phyloP scores from a whole-genome alignment of 30 jellyfish, hydroid and myxozoan species.

The Rhopilema esculentum region DNA sequence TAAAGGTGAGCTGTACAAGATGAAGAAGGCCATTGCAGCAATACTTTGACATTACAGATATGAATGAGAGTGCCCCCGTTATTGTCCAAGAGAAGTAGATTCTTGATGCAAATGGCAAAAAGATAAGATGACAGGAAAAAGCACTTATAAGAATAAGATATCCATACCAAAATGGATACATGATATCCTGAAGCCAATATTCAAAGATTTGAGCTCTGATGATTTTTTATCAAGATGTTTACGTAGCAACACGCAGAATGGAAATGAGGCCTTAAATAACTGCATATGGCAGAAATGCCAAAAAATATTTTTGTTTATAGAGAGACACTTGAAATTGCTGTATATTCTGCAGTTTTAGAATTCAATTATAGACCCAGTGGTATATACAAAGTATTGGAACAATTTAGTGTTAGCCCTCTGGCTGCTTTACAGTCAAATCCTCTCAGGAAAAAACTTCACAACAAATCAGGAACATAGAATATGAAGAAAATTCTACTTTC shows the following conservation, averaged over 20 bases:
- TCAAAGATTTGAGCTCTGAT: constrained; percentile 29
- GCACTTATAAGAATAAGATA: constrained; percentile 15
- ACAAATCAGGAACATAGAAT: no score
- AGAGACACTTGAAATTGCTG: constrained; percentile 19
- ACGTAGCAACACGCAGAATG: constrained; percentile 41
- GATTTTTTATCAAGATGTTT: constrained; percentile 42
- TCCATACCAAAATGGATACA: constrained; percentile 39
- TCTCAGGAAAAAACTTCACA: no score
- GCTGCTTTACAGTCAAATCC: neutral
- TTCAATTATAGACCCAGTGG: constrained; percentile 50
- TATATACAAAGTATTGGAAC: constrained; percentile 2
- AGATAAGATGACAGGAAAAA: constrained; percentile 31
- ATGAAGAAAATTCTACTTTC: no score
- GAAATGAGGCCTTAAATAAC: constrained; percentile 18
- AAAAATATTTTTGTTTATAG: neutral
- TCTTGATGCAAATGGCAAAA: no score
- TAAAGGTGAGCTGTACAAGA: no score
- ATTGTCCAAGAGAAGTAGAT: no score
- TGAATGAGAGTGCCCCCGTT: no score
- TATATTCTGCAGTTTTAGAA: constrained; percentile 41
- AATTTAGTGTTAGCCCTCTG: neutral
- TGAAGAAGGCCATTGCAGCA: no score
- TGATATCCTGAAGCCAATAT: constrained; percentile 17
- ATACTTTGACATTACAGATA: no score
- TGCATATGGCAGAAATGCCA: constrained; percentile 23